Percentiles rank a stretch among this genome's conserved stretches.
These are phyloP conservation scores for Phoenicopterus ruber DNA, from an alignment of 2,113 vertebrate species.

Conservation along the genomic window DNA sequence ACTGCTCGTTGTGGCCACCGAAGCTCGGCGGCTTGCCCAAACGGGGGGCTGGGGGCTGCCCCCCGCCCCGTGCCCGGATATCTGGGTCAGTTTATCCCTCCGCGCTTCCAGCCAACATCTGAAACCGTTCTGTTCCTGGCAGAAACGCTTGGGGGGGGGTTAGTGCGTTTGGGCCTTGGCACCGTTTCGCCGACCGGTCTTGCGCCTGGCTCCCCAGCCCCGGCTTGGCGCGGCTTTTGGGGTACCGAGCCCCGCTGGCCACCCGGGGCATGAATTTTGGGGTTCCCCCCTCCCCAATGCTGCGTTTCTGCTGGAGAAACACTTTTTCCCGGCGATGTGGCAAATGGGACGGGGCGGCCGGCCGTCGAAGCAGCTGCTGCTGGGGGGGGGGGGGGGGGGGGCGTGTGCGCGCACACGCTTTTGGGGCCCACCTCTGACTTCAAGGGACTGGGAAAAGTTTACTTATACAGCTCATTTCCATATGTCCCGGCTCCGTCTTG, in stretches of 20 bases:
- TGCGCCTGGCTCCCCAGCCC: background rate
- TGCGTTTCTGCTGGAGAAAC: background rate
- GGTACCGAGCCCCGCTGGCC: fast-evolving
- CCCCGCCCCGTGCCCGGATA: background rate
- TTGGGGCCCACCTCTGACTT: background rate
- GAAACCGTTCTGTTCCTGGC: background rate
- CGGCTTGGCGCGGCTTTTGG: background rate
- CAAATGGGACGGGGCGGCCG: background rate
- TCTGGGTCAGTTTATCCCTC: background rate
- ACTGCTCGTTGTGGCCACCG: background rate
- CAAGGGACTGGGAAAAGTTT: conserved; percentile 3
- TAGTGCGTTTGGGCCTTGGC: background rate
- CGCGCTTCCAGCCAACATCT: background rate
- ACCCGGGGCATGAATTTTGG: fast-evolving
- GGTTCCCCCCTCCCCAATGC: fast-evolving
- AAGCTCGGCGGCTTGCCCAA: fast-evolving
- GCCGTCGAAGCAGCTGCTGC: background rate
- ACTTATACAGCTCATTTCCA: conserved; percentile 12
- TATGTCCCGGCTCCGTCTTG: background rate
- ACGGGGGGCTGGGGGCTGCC: background rate
- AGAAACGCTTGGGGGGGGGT: fast-evolving
- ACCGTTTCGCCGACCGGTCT: fast-evolving
- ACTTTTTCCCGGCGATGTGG: fast-evolving
- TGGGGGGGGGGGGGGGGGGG: fast-evolving
- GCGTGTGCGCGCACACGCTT: background rate